phyloP scores from a whole-genome alignment of 92 coral and sea anemone genomes.

The Siderastrea siderea region DNA sequence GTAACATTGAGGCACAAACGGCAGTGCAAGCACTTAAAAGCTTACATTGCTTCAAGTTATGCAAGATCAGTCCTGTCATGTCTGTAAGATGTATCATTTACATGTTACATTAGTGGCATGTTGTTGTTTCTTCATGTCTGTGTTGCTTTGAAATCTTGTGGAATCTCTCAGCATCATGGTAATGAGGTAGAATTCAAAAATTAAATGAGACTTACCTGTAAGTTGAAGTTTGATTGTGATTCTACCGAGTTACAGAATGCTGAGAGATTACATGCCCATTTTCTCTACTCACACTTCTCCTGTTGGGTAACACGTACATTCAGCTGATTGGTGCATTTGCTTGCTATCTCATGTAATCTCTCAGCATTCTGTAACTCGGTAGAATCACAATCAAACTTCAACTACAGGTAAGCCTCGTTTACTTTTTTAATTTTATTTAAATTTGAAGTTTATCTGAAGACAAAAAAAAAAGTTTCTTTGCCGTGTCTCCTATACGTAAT shows the following conservation, averaged over 20 bases:
- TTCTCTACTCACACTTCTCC: constrained; percentile 29
- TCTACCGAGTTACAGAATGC: constrained; percentile 32
- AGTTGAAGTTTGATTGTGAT: no score
- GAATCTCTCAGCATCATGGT: constrained; percentile 32
- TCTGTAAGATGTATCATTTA: constrained; percentile 9
- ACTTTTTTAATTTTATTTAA: no score
- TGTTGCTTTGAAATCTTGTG: constrained; percentile 28
- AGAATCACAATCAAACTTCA: no score
- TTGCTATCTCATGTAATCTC: constrained; percentile 20
- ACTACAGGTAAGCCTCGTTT: no score
- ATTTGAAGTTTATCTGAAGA: no score
- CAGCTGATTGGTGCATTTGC: constrained; percentile 19
- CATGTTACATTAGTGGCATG: constrained; percentile 4
- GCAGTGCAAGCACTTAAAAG: constrained; percentile 4
- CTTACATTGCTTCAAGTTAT: neutral
- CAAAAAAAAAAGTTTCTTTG: no score
- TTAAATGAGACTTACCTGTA: neutral
- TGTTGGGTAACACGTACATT: constrained; percentile 35
- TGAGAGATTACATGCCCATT: constrained; percentile 36
- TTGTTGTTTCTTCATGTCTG: constrained; percentile 31
- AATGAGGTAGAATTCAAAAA: neutral
- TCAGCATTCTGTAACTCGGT: no score
- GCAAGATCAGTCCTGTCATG: constrained; percentile 20
- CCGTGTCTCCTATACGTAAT: no score
- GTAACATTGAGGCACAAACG: neutral